Base-by-base conservation (phyloP, 1,140 invertebrate species). In the Elysia chlorotica region DNA sequence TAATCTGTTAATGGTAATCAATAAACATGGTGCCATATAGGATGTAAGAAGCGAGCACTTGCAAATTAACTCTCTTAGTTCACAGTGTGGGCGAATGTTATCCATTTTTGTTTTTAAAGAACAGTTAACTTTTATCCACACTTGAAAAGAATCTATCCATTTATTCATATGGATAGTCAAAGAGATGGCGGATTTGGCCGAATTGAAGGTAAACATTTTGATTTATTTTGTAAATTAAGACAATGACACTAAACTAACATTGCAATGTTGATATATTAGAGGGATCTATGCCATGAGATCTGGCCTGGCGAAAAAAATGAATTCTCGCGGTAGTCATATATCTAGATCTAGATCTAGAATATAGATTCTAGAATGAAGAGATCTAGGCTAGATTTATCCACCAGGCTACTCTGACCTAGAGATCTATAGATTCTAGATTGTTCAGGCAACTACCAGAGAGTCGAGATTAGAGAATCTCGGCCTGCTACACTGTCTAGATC, bases 121-220 rank as follows among this genome's bases (percentile, higher is more conserved):
- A n/a, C n/a, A n/a, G n/a, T n/a, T n/a, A n/a, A n/a, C n/a, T n/a
- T n/a, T n/a, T n/a, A n/a, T n/a, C n/a, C n/a, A 48, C 41, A 68
- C 4, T 33, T 68, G 66, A 54, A 54, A 68, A 68, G 38, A 54
- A 25, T 68, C 56, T 4, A n/a, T 37, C 38, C 30, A 54, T 68
- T 35, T 38, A 31, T 28, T n/a, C 35, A 28, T 28, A 68, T 68
- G 66, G 63, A 65, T 65, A 65, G 21, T 37, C 63, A 6, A 65
- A 5, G 66, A 68, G 30, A 68, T 68, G 66, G 66, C 66, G 66
- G 66, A 68, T 68, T 68, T 68, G 66, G 66, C 66, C 5, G 66
- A 68, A 33, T 56, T 68, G 48, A 68, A 68, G 66, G 66, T 68
- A 68, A 54, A 65, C 41, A 48, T n/a, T n/a, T n/a, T n/a, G n/a